Evolutionary conservation across 2,888 invertebrate genomes (phyloP), one percentile per base, ranked within the genome.

Genomic region (Metopia argyrocephala): DNA sequence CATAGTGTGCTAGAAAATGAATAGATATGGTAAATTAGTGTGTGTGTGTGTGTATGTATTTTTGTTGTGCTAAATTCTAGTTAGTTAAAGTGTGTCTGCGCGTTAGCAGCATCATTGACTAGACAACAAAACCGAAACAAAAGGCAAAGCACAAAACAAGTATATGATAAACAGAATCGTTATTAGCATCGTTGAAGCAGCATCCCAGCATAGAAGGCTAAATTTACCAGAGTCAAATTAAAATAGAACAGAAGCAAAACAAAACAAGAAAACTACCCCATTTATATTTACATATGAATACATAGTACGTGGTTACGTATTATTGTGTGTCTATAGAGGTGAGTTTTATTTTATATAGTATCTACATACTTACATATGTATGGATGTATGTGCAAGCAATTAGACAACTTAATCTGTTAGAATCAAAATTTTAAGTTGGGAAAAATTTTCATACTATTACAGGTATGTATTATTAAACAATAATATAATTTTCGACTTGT

Each of bases 41-140:
- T 52, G 68, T 80, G 54, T 59, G 46, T 38, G 15, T 45, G 62
- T 52, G 68, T 80, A 38, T 9, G 38, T 38, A 15, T 38, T 38
- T 9, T 9, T 38, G 38, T 15, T 38, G 76, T 80, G 64, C 80
- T 78, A 78, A 74, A 74, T 81, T 81, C 81, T 81, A 81, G 81
- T 78, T 81, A 81, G 76, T 62, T 66, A 25, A 78, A 78, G 64
- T 80, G 80, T 74, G 81, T 78, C 81, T 81, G 81, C 81, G 81
- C 81, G 74, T 81, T 74, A 81, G 81, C 81, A 81, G 81, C 78
- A 81, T 78, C 81, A 76, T 69, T 76, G 76, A 69, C 81, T 71
- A 71, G 78, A 76, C 76, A 71, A 70, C 54, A 73, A 62, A 28
- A 71, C 59, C 65, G 48, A 28, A 38, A 3, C 38, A 38, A n/a